Conservation (phyloP, 2,888 invertebrate species). For the Ryuthela nishihirai region DNA sequence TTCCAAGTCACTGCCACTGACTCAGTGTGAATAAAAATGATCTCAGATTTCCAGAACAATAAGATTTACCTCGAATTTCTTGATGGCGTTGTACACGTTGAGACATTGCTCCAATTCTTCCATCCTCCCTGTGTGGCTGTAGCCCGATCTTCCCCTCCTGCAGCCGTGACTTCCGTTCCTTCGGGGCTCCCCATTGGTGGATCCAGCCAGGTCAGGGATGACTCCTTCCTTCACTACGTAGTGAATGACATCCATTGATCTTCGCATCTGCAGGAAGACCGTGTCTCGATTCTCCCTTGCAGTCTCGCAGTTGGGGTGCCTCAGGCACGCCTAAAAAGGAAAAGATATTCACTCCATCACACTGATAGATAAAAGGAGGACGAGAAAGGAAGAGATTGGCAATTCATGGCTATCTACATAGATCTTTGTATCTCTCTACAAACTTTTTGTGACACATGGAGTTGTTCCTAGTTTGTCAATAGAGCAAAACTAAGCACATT, state of each 20-base stretch:
- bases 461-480: no score
- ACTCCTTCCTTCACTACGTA: conserved; percentile 95
- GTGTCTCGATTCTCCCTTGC: conserved; percentile 95
- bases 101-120: conserved; percentile 52
- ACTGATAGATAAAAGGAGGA: neutral
- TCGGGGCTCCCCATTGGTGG: conserved; percentile 50
- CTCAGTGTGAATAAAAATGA: no score
- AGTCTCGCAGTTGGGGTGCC: conserved; percentile 90
- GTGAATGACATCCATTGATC: conserved; percentile 96
- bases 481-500: no score
- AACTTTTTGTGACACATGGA: no score
- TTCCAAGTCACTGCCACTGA: no score
- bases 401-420: no score
- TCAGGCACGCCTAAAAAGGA: conserved; percentile 70
- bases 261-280: conserved; percentile 86
- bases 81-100: conserved; percentile 71
- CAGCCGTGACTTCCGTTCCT: conserved; percentile 4
- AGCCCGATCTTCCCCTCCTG: conserved; percentile 2
- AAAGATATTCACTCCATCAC: neutral
- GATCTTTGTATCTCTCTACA: no score
- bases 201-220: conserved; percentile 37
- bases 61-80: conserved; percentile 65
- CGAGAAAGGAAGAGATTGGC: no score
- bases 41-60: no score
- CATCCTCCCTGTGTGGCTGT: conserved; percentile 9